Base-by-base conservation (phyloP, 2,113 vertebrate species). In the Todiramphus chloris region DNA sequence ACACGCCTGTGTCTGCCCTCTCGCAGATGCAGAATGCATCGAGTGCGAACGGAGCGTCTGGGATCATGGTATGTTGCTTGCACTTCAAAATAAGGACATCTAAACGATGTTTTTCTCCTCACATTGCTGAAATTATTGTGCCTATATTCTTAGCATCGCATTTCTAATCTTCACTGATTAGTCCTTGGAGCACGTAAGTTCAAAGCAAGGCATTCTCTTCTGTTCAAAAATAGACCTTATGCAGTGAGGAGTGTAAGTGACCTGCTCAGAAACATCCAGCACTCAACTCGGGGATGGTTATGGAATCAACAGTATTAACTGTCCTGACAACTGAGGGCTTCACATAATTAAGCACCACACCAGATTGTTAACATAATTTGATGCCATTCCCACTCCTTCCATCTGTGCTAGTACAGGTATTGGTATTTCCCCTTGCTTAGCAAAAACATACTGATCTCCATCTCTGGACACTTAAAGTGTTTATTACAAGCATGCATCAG, bases 1-100 rank as follows among this genome's bases (percentile, higher is more conserved):
- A 4, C 99, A 99, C 0, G 99, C 99, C 0, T 99, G 99, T 63
- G 92, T 76, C 37, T 99, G 99, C 94, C 99, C 99, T 4, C 98
- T 99, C 4, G 96, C 98, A 7, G 98, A 99, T 8, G 99, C 99
- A 2, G 99, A 99, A 67, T 99, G 99, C 70, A 98, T 99, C 4
- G 99, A 99, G 83, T 99, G 99, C 55, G 99, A 99, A 62, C 98
- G 99, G 41, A 96, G 98, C 1, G 99, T 99, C n/a, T 99, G 99
- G 99, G 99, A 99, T 87, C 99, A 99, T 0, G 99, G 99, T 99
- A 97, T 96, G 98, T 96, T 80, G 41, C 27, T 63, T 16, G 25
- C 4, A 5, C 23, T 55, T 46, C 6, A 80, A 64, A 79, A 31
- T 9, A 62, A 60, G 16, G 28, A 70, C 48, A 53, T 59, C 37